phyloP scores from a whole-genome alignment of 2,888 invertebrate species.

The Dryadula phaetusa region DNA sequence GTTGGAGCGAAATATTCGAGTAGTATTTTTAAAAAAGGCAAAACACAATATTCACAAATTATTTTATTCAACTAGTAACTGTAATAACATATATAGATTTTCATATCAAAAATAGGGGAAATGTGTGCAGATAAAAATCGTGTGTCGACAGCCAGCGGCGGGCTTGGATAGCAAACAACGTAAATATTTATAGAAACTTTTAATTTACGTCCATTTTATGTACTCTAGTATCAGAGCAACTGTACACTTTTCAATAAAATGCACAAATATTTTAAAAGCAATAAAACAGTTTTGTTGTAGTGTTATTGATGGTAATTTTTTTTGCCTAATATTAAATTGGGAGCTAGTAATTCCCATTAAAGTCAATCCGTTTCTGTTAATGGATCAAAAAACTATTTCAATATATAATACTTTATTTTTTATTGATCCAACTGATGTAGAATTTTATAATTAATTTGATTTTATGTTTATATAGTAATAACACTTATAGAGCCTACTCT shows the following conservation, averaged over 20 bases:
- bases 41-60: not conserved
- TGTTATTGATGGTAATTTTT: slow-evolving; percentile 11
- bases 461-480: not conserved
- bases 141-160: slow-evolving; percentile 38
- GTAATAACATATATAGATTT: slow-evolving; percentile 1
- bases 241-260: slow-evolving; percentile 57
- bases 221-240: slow-evolving; percentile 58
- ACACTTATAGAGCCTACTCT: not conserved
- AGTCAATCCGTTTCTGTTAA: slow-evolving; percentile 6
- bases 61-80: not conserved
- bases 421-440: not conserved
- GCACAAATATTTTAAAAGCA: slow-evolving; percentile 43
- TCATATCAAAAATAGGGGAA: not conserved
- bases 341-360: not conserved
- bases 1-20: not conserved
- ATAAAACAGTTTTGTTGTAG: slow-evolving; percentile 19
- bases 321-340: slow-evolving; percentile 13
- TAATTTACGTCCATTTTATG: slow-evolving; percentile 64
- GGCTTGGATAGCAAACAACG: slow-evolving; percentile 49
- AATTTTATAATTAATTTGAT: not conserved
- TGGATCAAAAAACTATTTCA: not conserved
- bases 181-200: slow-evolving; percentile 61
- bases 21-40: not conserved
- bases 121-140: slow-evolving; percentile 28
- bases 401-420: not conserved